phyloP scores from a whole-genome alignment of 2,797 vertebrate genomes.

The Nannoperca australis region DNA sequence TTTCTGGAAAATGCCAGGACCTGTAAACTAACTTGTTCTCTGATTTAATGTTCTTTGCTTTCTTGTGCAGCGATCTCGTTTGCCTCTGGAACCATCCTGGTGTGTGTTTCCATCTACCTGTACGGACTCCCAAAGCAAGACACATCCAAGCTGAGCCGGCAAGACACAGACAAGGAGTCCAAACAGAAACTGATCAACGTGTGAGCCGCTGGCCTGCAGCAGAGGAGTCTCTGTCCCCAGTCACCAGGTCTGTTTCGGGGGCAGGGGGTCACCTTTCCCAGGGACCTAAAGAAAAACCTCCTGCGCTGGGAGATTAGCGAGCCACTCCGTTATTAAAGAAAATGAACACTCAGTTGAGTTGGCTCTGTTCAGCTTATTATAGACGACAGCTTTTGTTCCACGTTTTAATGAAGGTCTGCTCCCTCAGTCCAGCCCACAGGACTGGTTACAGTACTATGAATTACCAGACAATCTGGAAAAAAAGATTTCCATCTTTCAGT shows the following conservation, averaged over 20 bases:
- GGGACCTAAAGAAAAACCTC: background rate
- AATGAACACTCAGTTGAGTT: background rate
- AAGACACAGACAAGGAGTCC: constrained; percentile 68
- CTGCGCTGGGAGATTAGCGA: background rate
- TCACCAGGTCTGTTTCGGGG: background rate
- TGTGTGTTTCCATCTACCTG: constrained; percentile 96
- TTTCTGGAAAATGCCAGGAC: background rate
- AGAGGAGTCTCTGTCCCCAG: background rate
- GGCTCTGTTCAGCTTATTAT: background rate
- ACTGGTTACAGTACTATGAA: background rate
- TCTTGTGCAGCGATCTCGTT: constrained; percentile 88
- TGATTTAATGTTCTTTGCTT: too few species aligned
- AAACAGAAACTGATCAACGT: constrained; percentile 88
- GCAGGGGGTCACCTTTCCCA: background rate
- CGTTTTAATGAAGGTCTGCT: background rate
- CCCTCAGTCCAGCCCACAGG: background rate
- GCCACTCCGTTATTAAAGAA: background rate
- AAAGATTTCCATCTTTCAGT: background rate
- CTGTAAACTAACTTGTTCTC: background rate
- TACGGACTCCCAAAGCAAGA: constrained; percentile 96
- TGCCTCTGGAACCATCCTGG: constrained; percentile 88
- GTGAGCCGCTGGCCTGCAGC: constrained; percentile 73
- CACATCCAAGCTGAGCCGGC: constrained; percentile 84
- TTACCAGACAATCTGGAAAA: background rate
- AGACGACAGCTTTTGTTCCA: background rate